A percentile compares a stretch with the other conserved stretches of the same genome.
Evolutionary conservation across 2,888 invertebrate species (phyloP).

Genomic region (Empis livida): DNA sequence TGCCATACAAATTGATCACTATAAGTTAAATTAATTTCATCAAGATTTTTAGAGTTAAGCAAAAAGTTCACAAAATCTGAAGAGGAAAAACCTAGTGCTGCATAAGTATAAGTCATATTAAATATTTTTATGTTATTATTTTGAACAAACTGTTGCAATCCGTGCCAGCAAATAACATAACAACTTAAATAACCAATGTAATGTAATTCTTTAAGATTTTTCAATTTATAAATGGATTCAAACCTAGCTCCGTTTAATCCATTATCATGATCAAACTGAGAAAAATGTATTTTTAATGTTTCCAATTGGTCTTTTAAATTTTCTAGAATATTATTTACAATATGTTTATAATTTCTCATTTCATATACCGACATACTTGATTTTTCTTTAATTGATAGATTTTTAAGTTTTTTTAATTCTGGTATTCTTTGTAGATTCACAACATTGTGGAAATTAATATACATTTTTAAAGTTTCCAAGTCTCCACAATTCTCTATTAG

Average conservation of each 20-base stretch:
- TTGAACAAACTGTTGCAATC: not conserved
- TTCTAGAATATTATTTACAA: not conserved
- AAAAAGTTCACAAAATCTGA: not conserved
- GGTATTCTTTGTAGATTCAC: not conserved
- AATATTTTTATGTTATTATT: not conserved
- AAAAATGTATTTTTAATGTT: slow-evolving; percentile 1
- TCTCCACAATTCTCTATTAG: not conserved
- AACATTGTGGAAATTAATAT: too few relatives aligned
- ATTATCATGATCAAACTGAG: not conserved
- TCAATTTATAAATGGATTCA: not conserved
- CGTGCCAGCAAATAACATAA: not conserved
- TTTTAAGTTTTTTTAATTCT: not conserved
- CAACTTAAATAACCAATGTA: not conserved
- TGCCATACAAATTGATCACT: not conserved
- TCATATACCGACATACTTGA: not conserved
- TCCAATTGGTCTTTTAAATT: not conserved
- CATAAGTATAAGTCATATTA: not conserved
- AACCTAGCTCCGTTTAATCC: not conserved
- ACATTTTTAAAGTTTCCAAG: not conserved
- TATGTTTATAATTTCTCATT: not conserved
- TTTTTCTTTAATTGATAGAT: not conserved
- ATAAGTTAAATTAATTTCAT: slow-evolving; percentile 1
- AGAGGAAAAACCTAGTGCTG: not conserved
- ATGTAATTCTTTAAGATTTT: not conserved
- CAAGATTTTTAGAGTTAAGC: not conserved